A percentile compares a stretch with the other conserved stretches of the same genome.
phyloP scores from a whole-genome alignment of 2,113 vertebrate genomes.

The Oncorhynchus keta region DNA sequence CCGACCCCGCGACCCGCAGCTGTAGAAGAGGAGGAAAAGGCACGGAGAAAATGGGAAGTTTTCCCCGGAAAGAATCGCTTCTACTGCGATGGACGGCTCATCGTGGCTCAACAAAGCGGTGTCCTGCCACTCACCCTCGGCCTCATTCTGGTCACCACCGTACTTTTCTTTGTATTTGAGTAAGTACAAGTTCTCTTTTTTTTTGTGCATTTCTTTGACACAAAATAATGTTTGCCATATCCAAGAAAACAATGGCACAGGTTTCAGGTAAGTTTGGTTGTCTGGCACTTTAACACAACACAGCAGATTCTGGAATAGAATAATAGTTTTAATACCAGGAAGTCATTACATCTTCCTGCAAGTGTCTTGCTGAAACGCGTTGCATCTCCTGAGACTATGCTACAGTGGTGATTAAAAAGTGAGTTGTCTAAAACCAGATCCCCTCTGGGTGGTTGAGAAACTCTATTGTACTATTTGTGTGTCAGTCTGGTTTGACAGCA shows the following conservation, averaged over 20 bases:
- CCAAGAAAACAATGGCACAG: not conserved
- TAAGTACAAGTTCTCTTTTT: conserved; percentile 68
- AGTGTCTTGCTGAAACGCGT: conserved; percentile 8
- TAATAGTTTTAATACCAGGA: not conserved
- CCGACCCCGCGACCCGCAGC: conserved; percentile 44
- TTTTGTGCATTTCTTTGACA: not conserved
- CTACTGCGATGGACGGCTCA: conserved; percentile 86
- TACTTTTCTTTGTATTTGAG: conserved; percentile 92
- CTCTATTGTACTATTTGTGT: not conserved
- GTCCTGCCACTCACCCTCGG: conserved; percentile 88
- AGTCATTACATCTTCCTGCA: not conserved
- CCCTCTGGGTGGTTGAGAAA: conserved; percentile 3
- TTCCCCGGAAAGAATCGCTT: conserved; percentile 93
- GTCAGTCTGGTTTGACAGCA: not conserved
- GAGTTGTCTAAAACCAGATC: conserved; percentile 42
- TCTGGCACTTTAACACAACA: too few species aligned
- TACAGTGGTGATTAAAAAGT: conserved; percentile 39
- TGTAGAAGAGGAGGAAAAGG: conserved; percentile 5
- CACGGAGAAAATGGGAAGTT: conserved; percentile 81
- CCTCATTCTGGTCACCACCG: conserved; percentile 85
- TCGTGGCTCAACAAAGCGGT: conserved; percentile 84
- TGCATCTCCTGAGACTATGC: conserved; percentile 26
- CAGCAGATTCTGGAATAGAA: not conserved
- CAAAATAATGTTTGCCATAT: too few species aligned
- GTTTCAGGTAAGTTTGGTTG: not conserved